A percentile compares a stretch with the other conserved stretches of the same genome.
phyloP scores from a whole-genome alignment of 2,797 vertebrate genomes.

The Crypturellus tataupa region DNA sequence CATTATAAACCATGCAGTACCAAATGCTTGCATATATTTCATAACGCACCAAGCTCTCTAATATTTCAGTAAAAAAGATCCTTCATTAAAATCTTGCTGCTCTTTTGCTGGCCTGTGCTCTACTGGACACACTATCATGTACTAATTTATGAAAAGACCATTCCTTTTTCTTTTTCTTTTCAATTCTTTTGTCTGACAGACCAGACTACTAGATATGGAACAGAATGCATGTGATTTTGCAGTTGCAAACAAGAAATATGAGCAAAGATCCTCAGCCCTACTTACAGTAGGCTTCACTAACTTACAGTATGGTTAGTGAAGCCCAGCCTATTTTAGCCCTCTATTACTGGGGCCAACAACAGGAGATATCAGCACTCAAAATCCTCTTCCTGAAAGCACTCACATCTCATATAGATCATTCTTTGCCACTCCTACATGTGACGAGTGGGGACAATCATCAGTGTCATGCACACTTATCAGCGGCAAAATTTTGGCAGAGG shows the following conservation, averaged over 20 bases:
- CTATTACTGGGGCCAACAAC: background rate
- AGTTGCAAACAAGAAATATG: background rate
- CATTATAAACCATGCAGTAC: slow-evolving; percentile 38
- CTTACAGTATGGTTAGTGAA: background rate
- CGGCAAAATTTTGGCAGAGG: background rate
- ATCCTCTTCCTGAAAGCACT: background rate
- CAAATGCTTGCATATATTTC: slow-evolving; percentile 59
- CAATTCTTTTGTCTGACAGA: background rate
- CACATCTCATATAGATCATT: background rate
- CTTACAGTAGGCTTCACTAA: background rate
- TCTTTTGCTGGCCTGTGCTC: background rate
- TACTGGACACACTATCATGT: background rate
- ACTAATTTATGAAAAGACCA: background rate
- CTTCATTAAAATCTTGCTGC: background rate
- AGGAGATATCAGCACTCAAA: background rate
- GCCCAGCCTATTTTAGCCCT: no score
- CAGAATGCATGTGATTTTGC: background rate
- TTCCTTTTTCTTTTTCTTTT: background rate
- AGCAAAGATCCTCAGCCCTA: background rate
- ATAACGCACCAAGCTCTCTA: slow-evolving; percentile 18
- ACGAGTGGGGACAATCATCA: background rate
- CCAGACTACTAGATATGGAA: background rate
- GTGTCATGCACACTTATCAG: background rate
- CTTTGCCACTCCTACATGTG: background rate
- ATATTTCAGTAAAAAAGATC: background rate